phyloP scores from a whole-genome alignment of 92 coral and sea anemone genomes.

The Porites evermanni region DNA sequence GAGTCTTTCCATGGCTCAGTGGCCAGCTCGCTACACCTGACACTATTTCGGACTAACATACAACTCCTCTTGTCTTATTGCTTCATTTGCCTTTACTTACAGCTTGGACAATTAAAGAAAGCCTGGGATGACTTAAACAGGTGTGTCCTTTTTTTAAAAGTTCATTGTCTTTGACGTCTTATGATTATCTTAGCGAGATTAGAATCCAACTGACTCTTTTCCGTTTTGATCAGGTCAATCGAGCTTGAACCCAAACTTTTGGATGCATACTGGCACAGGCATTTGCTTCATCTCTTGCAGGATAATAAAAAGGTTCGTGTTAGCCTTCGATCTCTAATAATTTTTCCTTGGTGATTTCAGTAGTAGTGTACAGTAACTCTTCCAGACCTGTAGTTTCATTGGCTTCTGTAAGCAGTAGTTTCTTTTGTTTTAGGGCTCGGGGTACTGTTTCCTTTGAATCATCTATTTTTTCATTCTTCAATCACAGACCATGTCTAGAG shows the following conservation, averaged over 20 bases:
- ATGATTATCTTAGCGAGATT: too few species aligned
- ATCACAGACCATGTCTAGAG: too few species aligned
- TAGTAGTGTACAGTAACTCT: not conserved
- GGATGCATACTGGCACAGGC: slow-evolving; percentile 98
- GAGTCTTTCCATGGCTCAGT: too few species aligned
- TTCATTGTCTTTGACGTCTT: not conserved
- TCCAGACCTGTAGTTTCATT: too few species aligned
- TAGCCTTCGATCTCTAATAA: not conserved
- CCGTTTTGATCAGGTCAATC: slow-evolving; percentile 71
- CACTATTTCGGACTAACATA: not conserved
- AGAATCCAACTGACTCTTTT: not conserved
- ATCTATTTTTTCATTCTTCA: too few species aligned
- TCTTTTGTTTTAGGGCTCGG: too few species aligned
- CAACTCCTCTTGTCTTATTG: not conserved
- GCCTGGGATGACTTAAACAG: slow-evolving; percentile 94
- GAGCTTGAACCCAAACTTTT: slow-evolving; percentile 88
- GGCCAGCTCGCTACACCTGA: too few species aligned
- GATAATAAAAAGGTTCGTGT: slow-evolving; percentile 77
- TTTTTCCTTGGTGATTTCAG: not conserved
- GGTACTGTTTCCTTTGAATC: too few species aligned
- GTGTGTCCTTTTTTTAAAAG: slow-evolving; percentile 34
- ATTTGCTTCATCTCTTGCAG: slow-evolving; percentile 85
- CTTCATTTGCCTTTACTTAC: not conserved
- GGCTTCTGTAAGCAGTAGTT: too few species aligned
- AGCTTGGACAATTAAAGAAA: slow-evolving; percentile 90